Conservation (phyloP, 2,113 vertebrate genomes). For the Castor canadensis region DNA sequence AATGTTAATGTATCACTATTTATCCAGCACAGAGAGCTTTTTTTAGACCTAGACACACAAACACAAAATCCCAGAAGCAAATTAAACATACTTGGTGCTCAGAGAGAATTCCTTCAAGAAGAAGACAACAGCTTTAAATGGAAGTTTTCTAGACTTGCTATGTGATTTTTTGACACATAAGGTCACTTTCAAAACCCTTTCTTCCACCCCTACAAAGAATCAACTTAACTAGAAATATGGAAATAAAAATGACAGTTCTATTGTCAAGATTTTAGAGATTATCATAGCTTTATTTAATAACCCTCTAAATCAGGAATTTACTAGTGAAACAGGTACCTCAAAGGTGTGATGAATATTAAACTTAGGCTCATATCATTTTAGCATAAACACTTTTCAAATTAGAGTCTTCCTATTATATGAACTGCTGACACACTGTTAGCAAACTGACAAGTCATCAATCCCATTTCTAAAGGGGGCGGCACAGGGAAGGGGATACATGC, state of each 20-base stretch:
- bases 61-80: neutral
- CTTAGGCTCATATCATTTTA: neutral
- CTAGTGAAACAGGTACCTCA: neutral
- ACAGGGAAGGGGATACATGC: neutral
- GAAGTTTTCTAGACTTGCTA: constrained; percentile 3
- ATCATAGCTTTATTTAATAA: constrained; percentile 43
- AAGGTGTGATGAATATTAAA: neutral
- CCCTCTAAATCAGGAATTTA: neutral
- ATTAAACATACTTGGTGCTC: neutral
- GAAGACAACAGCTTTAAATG: neutral
- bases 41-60: neutral
- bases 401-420: neutral
- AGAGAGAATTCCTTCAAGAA: neutral
- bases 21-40: neutral
- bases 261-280: constrained; percentile 33
- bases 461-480: neutral
- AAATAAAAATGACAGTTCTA: constrained; percentile 15
- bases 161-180: constrained; percentile 14
- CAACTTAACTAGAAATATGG: constrained; percentile 37
- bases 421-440: neutral
- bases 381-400: constrained; percentile 22
- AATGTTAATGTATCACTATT: neutral
- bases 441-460: constrained; percentile 21
- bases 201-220: neutral
- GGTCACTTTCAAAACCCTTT: constrained; percentile 44